Conservation (phyloP, 2,797 vertebrate species). For the Rhodeus uyekii region DNA sequence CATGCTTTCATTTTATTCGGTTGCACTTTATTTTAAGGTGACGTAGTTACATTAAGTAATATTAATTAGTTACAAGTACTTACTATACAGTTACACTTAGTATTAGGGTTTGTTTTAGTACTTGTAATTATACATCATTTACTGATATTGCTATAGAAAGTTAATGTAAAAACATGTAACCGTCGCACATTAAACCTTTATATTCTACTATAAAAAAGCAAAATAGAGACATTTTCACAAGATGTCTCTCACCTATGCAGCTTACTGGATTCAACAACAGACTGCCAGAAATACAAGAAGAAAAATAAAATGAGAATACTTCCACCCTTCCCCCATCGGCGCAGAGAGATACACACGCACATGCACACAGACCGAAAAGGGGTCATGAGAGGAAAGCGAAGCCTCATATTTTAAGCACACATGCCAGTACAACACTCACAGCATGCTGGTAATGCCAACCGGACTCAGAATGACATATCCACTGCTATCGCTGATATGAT, state of each 20-base stretch:
- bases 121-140: background rate
- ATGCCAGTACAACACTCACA: constrained; percentile 14
- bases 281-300: constrained; percentile 4
- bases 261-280: background rate
- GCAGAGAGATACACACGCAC: constrained; percentile 20
- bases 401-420: constrained; percentile 13
- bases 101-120: background rate
- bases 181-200: background rate
- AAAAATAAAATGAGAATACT: constrained; percentile 23
- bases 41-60: background rate
- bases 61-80: background rate
- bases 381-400: constrained; percentile 34
- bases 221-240: background rate
- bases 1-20: background rate
- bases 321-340: constrained; percentile 37
- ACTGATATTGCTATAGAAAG: background rate
- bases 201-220: too few species aligned
- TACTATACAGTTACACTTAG: background rate
- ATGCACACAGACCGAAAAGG: constrained; percentile 40
- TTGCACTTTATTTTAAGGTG: background rate
- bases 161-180: background rate
- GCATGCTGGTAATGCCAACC: background rate
- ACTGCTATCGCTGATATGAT: background rate
- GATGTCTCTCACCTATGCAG: background rate
- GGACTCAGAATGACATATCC: constrained; percentile 9